A percentile compares a stretch with the other conserved stretches of the same genome.
Conservation (phyloP, 23 tunicate species). For the Halocynthia aurantium region DNA sequence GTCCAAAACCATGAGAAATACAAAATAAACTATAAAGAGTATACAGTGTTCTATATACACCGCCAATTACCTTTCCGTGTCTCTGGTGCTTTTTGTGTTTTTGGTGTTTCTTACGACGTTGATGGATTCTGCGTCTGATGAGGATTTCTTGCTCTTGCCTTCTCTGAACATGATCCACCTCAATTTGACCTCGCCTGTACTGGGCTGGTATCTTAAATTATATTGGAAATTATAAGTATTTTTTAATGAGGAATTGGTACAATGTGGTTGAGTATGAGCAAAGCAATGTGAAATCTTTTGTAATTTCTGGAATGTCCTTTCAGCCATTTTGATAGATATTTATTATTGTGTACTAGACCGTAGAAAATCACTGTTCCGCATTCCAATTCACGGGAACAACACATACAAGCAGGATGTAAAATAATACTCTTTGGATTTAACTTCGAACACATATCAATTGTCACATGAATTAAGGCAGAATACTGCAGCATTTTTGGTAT, state of each 20-base stretch:
- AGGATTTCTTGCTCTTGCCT: conserved; percentile 94
- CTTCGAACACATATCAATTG: too few relatives aligned
- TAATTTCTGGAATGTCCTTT: not conserved
- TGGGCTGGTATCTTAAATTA: conserved; percentile 1
- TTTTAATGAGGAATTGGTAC: not conserved
- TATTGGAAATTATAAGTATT: not conserved
- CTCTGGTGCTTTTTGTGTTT: conserved; percentile 35
- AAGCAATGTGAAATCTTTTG: not conserved
- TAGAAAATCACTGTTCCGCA: too few relatives aligned
- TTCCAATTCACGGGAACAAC: too few relatives aligned
- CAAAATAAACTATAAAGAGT: too few relatives aligned
- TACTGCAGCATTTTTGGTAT: too few relatives aligned
- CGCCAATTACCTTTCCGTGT: conserved; percentile 8
- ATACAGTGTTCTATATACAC: too few relatives aligned
- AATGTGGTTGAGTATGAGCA: not conserved
- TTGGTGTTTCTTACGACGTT: conserved; percentile 34
- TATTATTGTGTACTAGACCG: too few relatives aligned
- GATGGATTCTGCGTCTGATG: conserved; percentile 62
- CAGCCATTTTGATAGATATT: too few relatives aligned
- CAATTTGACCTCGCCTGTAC: conserved; percentile 51
- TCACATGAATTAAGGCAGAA: too few relatives aligned
- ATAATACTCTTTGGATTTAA: too few relatives aligned
- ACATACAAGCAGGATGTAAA: too few relatives aligned
- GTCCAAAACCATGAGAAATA: too few relatives aligned
- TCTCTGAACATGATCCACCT: conserved; percentile 42